Percentiles rank a stretch among this genome's conserved stretches.
Evolutionary conservation across 92 coral and sea anemone species (phyloP).

Genomic region (Phenganax stokvisi): DNA sequence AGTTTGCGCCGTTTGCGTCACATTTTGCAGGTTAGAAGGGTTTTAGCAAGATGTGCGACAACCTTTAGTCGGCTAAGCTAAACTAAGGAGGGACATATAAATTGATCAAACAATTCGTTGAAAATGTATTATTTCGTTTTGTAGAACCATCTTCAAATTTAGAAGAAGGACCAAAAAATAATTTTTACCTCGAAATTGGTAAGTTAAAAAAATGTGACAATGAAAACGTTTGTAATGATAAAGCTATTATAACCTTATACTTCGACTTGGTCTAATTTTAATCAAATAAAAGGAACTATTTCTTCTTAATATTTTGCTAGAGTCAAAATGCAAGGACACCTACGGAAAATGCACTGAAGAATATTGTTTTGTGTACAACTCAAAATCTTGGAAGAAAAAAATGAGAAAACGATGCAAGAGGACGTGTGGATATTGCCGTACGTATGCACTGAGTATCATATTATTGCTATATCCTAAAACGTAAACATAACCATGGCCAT

Average conservation of each 20-base stretch:
- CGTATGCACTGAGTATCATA: neutral
- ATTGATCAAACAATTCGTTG: neutral
- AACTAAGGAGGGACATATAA: too few species aligned
- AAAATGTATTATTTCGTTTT: neutral
- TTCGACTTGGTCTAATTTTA: too few species aligned
- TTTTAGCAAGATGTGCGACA: too few species aligned
- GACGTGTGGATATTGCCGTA: slow-evolving; percentile 34
- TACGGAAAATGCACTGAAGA: neutral
- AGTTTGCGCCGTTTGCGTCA: too few species aligned
- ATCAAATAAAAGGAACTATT: too few species aligned
- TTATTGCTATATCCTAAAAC: too few species aligned
- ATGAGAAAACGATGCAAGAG: slow-evolving; percentile 25
- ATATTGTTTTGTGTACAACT: neutral
- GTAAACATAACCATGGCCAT: too few species aligned
- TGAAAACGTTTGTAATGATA: too few species aligned
- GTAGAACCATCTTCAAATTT: neutral
- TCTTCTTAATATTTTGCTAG: neutral
- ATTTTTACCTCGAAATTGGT: slow-evolving; percentile 1
- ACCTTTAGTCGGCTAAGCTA: too few species aligned
- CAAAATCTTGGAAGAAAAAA: neutral
- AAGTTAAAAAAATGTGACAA: neutral
- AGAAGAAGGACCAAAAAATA: neutral
- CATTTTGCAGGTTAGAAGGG: too few species aligned
- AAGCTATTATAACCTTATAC: too few species aligned
- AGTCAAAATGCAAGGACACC: neutral